Base-by-base conservation (phyloP, 92 coral and sea anemone genomes). In the Muricea muricata region DNA sequence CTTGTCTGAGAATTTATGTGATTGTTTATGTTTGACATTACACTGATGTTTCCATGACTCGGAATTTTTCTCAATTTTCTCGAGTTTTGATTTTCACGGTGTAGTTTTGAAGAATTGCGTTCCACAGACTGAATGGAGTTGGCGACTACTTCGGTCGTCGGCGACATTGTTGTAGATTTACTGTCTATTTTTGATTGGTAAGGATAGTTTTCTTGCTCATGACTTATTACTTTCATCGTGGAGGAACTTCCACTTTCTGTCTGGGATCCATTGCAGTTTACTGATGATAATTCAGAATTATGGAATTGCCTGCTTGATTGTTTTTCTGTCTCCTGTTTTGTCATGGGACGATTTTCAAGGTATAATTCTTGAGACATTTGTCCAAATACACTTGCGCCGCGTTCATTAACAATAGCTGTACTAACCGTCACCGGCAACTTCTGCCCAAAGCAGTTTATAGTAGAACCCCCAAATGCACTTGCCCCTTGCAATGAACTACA, bases 341-440 rank as follows among this genome's bases (percentile, higher is more conserved):
- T 63, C 37, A 28, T 12, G 39, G 20, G 31, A 63, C 61, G 23
- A 63, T 18, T 63, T 26, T 25, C 70, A 13, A 0, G 39, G 9
- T 52, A 25, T 3, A 18, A 52, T 17, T 20, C 14, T 14, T 56
- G 29, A 6, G 83, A 33, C 7, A 11, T 54, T 32, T 37, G 24
- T 26, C 55, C 83, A 56, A 78, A 58, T 21, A 25, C 46, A 39
- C 83, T 78, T 21, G 83, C 83, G n/a, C 71, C 83, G 18, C 71
- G 14, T 76, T 35, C 81, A 4, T 35, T 1, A 2, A 34, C 35
- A 55, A 24, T 48, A 26, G n/a, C 31, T 26, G 65, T 40, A 24
- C 25, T 50, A 40, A 28, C 10, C 45, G 18, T 26, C 21, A 30
- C 15, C 29, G 65, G 40, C 23, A 23, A 47, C 32, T 40, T 20